Conservation (phyloP, 2,113 vertebrate genomes). For the Columba janthina region DNA sequence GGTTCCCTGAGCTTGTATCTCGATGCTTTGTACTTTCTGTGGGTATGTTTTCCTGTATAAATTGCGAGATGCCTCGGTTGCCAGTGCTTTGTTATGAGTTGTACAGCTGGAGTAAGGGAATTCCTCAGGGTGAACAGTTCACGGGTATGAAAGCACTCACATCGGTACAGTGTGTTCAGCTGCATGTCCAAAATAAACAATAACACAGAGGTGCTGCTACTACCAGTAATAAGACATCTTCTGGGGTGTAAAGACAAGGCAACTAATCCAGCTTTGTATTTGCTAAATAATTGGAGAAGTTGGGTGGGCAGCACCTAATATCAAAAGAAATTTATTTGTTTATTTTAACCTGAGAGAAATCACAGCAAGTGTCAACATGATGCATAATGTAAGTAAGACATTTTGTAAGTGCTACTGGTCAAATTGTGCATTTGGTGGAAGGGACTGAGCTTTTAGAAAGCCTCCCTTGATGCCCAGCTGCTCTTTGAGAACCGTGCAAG, state of each 20-base stretch:
- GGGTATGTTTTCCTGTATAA: background rate
- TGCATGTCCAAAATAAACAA: background rate
- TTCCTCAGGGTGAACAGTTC: background rate
- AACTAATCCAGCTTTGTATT: background rate
- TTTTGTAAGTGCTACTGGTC: background rate
- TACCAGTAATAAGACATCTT: background rate
- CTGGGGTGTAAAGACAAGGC: background rate
- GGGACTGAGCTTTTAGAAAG: background rate
- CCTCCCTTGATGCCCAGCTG: background rate
- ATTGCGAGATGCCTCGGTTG: background rate
- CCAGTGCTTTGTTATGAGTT: background rate
- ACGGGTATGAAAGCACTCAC: background rate
- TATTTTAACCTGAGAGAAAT: background rate
- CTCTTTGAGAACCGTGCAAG: accelerated
- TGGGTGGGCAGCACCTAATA: background rate
- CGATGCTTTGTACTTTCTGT: background rate
- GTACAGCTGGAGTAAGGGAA: background rate
- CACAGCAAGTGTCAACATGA: background rate
- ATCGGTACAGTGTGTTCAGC: background rate
- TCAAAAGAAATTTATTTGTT: background rate
- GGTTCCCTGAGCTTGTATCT: background rate
- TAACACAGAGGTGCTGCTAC: background rate
- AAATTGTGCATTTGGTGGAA: background rate
- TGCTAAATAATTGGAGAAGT: background rate
- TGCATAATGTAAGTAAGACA: background rate